Evolutionary conservation across 2,888 invertebrate species (phyloP), one percentile per base, ranked within the genome.

Genomic region (Ennomos fuscantarius): DNA sequence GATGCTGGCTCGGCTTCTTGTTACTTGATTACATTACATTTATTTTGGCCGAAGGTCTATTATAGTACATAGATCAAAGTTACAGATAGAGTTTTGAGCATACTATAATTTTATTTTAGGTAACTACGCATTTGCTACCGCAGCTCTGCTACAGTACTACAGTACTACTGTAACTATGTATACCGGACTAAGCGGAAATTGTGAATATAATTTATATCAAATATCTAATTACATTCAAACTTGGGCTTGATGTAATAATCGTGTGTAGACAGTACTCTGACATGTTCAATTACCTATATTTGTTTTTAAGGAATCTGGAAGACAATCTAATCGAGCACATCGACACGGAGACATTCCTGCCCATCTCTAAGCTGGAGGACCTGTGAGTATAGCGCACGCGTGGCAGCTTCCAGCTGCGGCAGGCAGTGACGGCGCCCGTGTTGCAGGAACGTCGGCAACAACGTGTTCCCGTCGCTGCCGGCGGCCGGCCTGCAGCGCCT

Each of bases 361-460:
- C 95, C 8, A 94, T 97, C 60, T 93, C 94, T 35, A 95, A 95
- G 66, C 93, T 99, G 39, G 96, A 97, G 86, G 97, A 98, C 84
- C 90, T 99, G 96, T 98, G 92, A 96, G 97, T 95, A 58, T 11
- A 9, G 24, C 12, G 10, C 33, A 8, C 11, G 1, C 10, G 10
- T 9, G 13, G 8, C 34, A 40, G 11, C 11, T 39, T 15, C 15
- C 12, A 24, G 10, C 57, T 9, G 35, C 9, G 8, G 3, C 32
- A 8, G 24, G 1, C 24, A 6, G 24, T 24, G 24, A 15, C n/a
- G 13, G 32, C 15, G 50, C 49, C 24, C 5, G 6, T 56, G 60
- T 57, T 77, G 10, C 89, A 97, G 97, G 74, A 99, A 99, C 92
- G 93, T 99, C 69, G 98, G 97, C 39, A 96, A 97, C 89, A 99